Evolutionary conservation across 2,797 vertebrate species (phyloP).

Genomic region (Loriculus beryllinus): DNA sequence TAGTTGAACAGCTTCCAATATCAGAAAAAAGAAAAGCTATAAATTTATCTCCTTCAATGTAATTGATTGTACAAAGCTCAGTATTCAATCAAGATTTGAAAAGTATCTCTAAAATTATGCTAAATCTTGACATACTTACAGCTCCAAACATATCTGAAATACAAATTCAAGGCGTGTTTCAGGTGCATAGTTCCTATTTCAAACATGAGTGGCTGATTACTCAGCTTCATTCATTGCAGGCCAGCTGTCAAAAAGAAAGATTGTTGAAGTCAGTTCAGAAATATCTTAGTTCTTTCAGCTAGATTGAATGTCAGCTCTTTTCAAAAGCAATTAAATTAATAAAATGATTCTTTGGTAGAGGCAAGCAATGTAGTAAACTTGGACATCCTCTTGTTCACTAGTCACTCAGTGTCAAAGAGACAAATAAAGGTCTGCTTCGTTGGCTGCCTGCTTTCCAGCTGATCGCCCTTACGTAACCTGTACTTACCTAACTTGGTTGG

Average conservation of each 20-base stretch:
- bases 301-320: slow-evolving; percentile 28
- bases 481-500: background rate
- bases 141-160: background rate
- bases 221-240: slow-evolving; percentile 21
- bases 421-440: background rate
- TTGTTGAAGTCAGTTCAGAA: slow-evolving; percentile 14
- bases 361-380: background rate
- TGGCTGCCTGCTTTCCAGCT: background rate
- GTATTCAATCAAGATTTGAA: background rate
- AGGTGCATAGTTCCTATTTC: slow-evolving; percentile 1
- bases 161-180: background rate
- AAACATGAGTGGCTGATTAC: slow-evolving; percentile 29
- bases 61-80: background rate
- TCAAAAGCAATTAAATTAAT: slow-evolving; percentile 23
- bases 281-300: slow-evolving; percentile 10
- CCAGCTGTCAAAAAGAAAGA: slow-evolving; percentile 40
- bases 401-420: background rate
- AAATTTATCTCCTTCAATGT: background rate
- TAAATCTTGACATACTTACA: background rate
- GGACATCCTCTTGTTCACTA: background rate
- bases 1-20: background rate
- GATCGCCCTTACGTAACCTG: accelerated
- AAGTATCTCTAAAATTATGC: background rate
- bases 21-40: background rate
- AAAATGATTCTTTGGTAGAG: background rate